Evolutionary conservation across 2,888 invertebrate genomes (phyloP).

Genomic region (Isoperla grammatica): DNA sequence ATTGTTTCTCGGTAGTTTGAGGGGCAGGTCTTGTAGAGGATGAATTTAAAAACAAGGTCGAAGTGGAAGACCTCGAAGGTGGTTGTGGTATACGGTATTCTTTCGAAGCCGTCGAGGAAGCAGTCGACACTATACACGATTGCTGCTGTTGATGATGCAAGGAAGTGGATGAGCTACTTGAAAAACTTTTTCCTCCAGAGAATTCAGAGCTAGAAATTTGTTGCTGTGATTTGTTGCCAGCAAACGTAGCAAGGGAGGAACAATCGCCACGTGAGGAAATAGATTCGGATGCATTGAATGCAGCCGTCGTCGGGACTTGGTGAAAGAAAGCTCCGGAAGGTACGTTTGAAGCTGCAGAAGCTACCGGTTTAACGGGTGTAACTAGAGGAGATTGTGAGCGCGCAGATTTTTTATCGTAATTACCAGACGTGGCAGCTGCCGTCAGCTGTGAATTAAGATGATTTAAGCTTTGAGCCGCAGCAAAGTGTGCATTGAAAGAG

Average conservation of each 20-base stretch:
- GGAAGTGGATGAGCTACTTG: constrained; percentile 36
- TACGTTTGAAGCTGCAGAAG: constrained; percentile 50
- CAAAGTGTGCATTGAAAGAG: constrained; percentile 62
- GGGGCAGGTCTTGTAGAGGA: constrained; percentile 39
- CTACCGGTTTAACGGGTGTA: constrained; percentile 46
- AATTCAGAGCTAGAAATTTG: constrained; percentile 26
- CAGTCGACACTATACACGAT: constrained; percentile 67
- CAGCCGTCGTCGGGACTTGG: constrained; percentile 52
- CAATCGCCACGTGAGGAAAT: constrained; percentile 28
- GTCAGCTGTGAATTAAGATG: constrained; percentile 60
- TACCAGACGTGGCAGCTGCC: constrained; percentile 39
- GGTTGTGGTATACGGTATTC: constrained; percentile 58
- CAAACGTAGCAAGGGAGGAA: constrained; percentile 19
- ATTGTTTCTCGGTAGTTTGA: constrained; percentile 36
- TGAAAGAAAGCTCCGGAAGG: constrained; percentile 54
- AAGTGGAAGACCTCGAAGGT: constrained; percentile 43
- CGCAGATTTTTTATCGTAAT: constrained; percentile 23
- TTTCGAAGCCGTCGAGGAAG: constrained; percentile 51
- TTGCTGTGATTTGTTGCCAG: constrained; percentile 22
- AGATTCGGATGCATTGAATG: constrained; percentile 51
- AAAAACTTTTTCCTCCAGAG: constrained; percentile 54
- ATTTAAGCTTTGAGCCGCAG: constrained; percentile 54
- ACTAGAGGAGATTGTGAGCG: constrained; percentile 34
- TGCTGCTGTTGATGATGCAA: constrained; percentile 59
- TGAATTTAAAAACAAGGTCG: constrained; percentile 20